Conservation (phyloP, 2,888 invertebrate species). For the Hololepta plana region DNA sequence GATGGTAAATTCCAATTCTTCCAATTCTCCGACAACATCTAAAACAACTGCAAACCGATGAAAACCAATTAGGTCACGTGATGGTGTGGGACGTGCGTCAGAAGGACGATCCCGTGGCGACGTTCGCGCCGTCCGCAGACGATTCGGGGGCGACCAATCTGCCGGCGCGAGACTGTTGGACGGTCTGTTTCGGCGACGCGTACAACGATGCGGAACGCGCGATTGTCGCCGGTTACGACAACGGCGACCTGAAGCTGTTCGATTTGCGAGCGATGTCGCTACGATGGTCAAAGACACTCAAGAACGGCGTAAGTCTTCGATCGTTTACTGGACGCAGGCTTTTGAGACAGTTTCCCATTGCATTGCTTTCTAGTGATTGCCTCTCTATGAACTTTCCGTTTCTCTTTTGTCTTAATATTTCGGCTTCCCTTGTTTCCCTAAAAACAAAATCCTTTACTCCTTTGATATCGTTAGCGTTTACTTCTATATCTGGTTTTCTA, state of each 20-base stretch:
- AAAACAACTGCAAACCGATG: too few relatives aligned
- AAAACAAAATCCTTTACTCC: neutral
- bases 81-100: conserved; percentile 94
- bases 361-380: too few relatives aligned
- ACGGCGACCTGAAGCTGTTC: conserved; percentile 89
- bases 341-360: too few relatives aligned
- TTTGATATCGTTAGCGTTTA: neutral
- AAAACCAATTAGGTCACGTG: too few relatives aligned
- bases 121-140: conserved; percentile 48
- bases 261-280: conserved; percentile 70
- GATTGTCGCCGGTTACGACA: conserved; percentile 86
- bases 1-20: too few relatives aligned
- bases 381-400: too few relatives aligned
- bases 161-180: conserved; percentile 76
- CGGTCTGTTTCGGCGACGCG: conserved; percentile 82
- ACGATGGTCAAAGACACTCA: conserved; percentile 87
- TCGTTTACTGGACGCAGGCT: too few relatives aligned
- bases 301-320: conserved; percentile 74
- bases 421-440: too few relatives aligned
- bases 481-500: too few relatives aligned
- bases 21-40: too few relatives aligned
- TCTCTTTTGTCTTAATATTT: too few relatives aligned
- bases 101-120: conserved; percentile 72
- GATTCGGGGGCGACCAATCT: conserved; percentile 34
- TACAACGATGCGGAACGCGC: conserved; percentile 72